Base-by-base conservation (phyloP, 2,888 invertebrate genomes). In the Heliothis peltigera region DNA sequence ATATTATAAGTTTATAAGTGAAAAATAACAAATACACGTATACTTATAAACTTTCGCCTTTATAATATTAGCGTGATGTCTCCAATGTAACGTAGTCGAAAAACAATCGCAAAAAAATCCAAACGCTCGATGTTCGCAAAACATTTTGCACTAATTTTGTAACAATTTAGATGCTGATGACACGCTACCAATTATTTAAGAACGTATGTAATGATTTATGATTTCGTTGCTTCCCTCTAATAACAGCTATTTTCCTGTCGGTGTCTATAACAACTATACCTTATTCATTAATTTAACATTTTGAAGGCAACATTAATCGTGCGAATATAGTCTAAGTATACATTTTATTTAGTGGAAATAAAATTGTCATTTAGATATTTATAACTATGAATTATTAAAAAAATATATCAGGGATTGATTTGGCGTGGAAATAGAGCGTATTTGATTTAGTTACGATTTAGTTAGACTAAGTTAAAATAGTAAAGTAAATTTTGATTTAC, bases 211-310 rank as follows among this genome's bases (percentile, higher is more conserved):
- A 28, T 17, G 25, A 75, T 62, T 52, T 46, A 64, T 56, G 52
- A 62, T 65, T 70, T 47, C 46, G 53, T 59, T 70, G 51, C 19
- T 62, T 74, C 73, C 76, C 12, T 48, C 56, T 39, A 12, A 48
- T 47, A 76, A 70, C 58, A 10, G 53, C 44, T 53, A 43, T 54
- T 54, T 70, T 73, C 64, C 61, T 55, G 73, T 46, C 42, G 44
- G 39, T 70, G 28, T 75, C 61, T 46, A 61, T 70, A 70, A 68
- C 69, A 63, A 17, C 60, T 39, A 15, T 44, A 43, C 43, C 48
- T 44, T 66, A 63, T 63, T 68, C 18, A 17, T 39, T 54, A 63
- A 60, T 61, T 56, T 44, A 35, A 5, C 25, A 54, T 60, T 56
- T 68, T 18, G 56, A 47, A 62, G 58, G 75, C 48, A 62, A 59